phyloP scores from a whole-genome alignment of 2,113 vertebrate species.

The Atractosteus spatula region DNA sequence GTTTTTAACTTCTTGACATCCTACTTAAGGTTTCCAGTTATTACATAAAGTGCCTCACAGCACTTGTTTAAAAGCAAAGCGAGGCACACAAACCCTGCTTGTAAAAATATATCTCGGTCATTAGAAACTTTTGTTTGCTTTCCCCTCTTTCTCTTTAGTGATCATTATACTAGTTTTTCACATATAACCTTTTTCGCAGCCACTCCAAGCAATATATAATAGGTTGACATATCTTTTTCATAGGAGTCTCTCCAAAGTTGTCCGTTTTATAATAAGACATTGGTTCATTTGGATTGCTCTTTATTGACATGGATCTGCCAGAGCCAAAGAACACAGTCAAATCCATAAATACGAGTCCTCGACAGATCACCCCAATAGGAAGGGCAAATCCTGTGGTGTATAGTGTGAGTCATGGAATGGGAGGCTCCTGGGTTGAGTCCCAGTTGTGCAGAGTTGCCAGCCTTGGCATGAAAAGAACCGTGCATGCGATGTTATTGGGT shows the following conservation, averaged over 20 bases:
- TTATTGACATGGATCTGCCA: conserved; percentile 41
- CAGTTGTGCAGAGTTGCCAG: too few relatives aligned
- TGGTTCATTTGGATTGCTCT: conserved; percentile 53
- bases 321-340: conserved; percentile 57
- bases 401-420: too few relatives aligned
- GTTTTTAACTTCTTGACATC: conserved; percentile 47
- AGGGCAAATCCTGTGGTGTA: background rate
- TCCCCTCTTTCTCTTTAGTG: conserved; percentile 30
- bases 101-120: conserved; percentile 42
- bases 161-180: conserved; percentile 43
- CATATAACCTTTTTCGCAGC: conserved; percentile 29
- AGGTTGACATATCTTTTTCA: conserved; percentile 48
- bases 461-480: too few relatives aligned
- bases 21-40: conserved; percentile 35
- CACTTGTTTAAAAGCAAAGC: conserved; percentile 27
- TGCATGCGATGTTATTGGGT: too few relatives aligned
- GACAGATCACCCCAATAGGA: conserved; percentile 42
- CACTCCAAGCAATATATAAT: conserved; percentile 50
- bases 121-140: conserved; percentile 42
- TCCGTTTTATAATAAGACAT: conserved; percentile 57
- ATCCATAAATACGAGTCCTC: conserved; percentile 46
- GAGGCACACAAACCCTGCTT: conserved; percentile 41
- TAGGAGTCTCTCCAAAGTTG: conserved; percentile 47
- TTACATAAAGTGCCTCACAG: conserved; percentile 41
- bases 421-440: too few relatives aligned